Conservation (phyloP, 2,888 invertebrate genomes). For the Melangyna quadrimaculata region DNA sequence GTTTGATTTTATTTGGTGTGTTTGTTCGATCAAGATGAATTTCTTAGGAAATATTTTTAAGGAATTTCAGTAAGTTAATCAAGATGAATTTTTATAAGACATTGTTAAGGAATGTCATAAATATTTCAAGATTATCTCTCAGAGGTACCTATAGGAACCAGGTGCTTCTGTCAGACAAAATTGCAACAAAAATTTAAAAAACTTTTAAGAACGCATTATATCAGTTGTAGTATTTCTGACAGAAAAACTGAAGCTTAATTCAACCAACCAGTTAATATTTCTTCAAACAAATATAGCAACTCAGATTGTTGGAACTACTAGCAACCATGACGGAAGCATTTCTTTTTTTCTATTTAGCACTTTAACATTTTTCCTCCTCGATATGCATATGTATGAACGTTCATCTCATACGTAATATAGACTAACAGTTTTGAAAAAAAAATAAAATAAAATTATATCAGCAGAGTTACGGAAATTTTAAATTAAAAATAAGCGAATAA, state of each 20-base stretch:
- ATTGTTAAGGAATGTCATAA: background rate
- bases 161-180: background rate
- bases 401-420: slow-evolving; percentile 32
- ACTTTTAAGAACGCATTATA: background rate
- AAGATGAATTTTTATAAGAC: background rate
- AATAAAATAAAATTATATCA: slow-evolving; percentile 63
- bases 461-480: slow-evolving; percentile 65
- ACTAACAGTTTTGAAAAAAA: slow-evolving; percentile 32
- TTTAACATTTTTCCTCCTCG: background rate
- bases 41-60: background rate
- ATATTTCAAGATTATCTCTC: background rate
- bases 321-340: slow-evolving; percentile 51
- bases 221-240: background rate
- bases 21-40: background rate
- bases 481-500: background rate
- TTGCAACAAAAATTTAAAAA: background rate
- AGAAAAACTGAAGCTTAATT: background rate
- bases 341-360: background rate
- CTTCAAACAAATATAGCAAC: slow-evolving; percentile 9
- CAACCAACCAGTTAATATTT: background rate
- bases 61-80: background rate
- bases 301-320: slow-evolving; percentile 6
- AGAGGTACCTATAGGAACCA: background rate
- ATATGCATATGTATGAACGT: background rate
- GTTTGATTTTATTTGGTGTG: background rate